Evolutionary conservation across 2,113 vertebrate genomes (phyloP).

Genomic region (Oncorhynchus nerka): DNA sequence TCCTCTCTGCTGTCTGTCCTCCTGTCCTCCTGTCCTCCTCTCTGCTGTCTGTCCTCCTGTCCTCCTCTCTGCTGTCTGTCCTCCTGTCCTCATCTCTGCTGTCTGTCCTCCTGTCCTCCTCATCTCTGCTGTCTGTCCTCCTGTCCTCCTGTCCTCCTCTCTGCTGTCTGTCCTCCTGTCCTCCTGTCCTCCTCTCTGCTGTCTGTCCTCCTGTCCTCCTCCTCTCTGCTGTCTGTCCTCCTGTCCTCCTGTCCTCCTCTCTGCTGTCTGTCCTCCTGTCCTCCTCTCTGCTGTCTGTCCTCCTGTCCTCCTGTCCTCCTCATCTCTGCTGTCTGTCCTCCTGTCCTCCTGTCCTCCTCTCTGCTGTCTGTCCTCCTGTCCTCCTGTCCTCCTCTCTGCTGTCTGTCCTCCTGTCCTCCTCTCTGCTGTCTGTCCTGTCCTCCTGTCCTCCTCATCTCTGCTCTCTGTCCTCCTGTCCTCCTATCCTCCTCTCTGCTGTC

Average conservation of each 20-base stretch:
- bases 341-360: neutral
- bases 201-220: too few relatives aligned
- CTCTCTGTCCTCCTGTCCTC: neutral
- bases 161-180: neutral
- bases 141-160: neutral
- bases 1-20: too few relatives aligned
- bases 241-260: too few relatives aligned
- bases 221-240: too few relatives aligned
- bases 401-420: neutral
- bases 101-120: too few relatives aligned
- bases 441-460: neutral
- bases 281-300: neutral
- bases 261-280: too few relatives aligned
- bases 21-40: too few relatives aligned
- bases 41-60: too few relatives aligned
- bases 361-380: neutral
- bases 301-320: neutral
- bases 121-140: too few relatives aligned
- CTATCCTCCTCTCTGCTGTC: neutral
- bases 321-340: conserved; percentile 4
- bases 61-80: too few relatives aligned
- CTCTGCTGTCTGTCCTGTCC: neutral
- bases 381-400: neutral
- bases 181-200: neutral
- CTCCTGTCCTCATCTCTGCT: too few relatives aligned